These are phyloP conservation scores for Drosophila pseudotakahashii DNA, from an alignment of 2,888 invertebrate genomes.

Conservation along the genomic window DNA sequence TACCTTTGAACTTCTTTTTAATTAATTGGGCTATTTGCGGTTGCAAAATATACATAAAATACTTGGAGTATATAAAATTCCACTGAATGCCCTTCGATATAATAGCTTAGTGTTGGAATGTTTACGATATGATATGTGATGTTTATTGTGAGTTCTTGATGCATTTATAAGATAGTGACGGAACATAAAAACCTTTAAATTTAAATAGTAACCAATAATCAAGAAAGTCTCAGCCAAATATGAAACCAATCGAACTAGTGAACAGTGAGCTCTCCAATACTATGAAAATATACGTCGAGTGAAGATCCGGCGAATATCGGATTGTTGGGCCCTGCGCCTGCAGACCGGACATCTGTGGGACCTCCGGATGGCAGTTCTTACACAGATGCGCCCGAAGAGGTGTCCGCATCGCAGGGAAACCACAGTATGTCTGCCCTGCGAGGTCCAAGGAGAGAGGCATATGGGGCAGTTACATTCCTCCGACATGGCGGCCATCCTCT, in stretches of 20 bases:
- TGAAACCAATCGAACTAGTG: neutral
- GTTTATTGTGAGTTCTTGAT: no score
- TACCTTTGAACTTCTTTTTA: neutral
- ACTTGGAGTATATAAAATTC: no score
- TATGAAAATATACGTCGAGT: neutral
- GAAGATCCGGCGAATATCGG: slow-evolving; percentile 2
- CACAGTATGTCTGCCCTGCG: neutral
- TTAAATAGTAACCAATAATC: neutral
- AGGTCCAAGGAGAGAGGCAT: neutral
- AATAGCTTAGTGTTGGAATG: no score
- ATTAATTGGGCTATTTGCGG: neutral
- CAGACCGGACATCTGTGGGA: neutral
- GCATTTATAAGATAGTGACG: neutral
- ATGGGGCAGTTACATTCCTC: neutral
- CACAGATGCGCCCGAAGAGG: neutral
- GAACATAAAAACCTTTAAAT: neutral
- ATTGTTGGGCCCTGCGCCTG: neutral
- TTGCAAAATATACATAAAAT: neutral
- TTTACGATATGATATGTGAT: no score
- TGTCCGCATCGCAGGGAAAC: slow-evolving; percentile 1
- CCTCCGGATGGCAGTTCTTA: neutral
- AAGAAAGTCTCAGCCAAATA: neutral
- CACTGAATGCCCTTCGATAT: no score
- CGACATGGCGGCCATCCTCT: neutral
- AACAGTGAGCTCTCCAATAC: neutral